Base-by-base conservation (phyloP, 2,888 invertebrate species). In the Drosophila paramelanica region DNA sequence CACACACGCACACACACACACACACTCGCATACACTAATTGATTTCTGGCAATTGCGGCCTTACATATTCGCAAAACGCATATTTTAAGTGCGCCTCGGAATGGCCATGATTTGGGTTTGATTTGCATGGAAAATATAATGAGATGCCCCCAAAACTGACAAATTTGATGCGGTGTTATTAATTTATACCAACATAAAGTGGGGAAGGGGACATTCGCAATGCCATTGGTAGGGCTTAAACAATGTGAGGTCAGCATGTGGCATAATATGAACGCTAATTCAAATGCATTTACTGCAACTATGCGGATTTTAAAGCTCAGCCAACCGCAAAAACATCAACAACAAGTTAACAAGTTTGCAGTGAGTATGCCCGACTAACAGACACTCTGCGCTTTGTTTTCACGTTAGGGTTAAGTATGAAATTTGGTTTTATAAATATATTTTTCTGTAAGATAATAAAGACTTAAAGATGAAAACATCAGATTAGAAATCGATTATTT, bases 21-120 rank as follows among this genome's bases (percentile, higher is more conserved):
- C 25, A 25, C 10, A 5, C 1, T 10, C 5, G 20, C 41, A 58
- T 67, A 53, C 38, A 55, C 60, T 78, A 79, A 78, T 78, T 75
- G 78, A 79, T 79, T 79, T 73, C 59, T 46, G 69, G 49, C 67
- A 69, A 62, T 78, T 72, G 75, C 45, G 72, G 69, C 38, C 57
- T 65, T 41, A 51, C 51, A 58, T 55, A 52, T 56, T 47, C 43
- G 36, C 8, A 58, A 61, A 65, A 55, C 46, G 58, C 61, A 60
- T 62, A 55, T 64, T 73, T 67, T 41, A 57, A 47, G 36, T 20
- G 56, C 25, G 38, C 41, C 31, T 31, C 31, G 10, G 31, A 31
- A 31, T 31, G 31, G 31, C 31, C 53, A 46, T 65, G 49, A 65
- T 61, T 58, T 45, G 47, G 72, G 25, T 49, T 52, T 62, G 58